A percentile compares a stretch with the other conserved stretches of the same genome.
phyloP scores from a whole-genome alignment of 2,888 invertebrate species.

The Cheiracanthium punctorium region DNA sequence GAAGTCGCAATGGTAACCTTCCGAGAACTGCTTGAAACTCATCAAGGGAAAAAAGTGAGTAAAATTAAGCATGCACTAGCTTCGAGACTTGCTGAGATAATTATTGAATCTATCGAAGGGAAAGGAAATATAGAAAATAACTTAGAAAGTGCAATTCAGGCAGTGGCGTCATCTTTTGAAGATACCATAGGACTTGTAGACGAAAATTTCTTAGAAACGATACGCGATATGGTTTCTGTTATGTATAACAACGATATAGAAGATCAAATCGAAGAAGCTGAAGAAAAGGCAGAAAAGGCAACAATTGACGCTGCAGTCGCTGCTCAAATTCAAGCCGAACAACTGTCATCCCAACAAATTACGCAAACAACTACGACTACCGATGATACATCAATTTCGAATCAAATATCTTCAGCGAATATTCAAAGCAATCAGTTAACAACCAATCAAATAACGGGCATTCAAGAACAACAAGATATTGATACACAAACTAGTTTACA shows the following conservation, averaged over 20 bases:
- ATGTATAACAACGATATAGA: slow-evolving; percentile 53
- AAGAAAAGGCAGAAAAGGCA: slow-evolving; percentile 2
- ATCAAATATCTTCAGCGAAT: too few species aligned
- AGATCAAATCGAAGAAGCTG: slow-evolving; percentile 26
- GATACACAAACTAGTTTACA: too few species aligned
- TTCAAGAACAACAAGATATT: too few species aligned
- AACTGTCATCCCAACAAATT: too few species aligned
- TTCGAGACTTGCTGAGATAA: slow-evolving; percentile 25
- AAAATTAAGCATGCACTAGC: slow-evolving; percentile 31
- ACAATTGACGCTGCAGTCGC: too few species aligned
- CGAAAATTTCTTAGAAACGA: slow-evolving; percentile 27
- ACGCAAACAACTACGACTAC: too few species aligned
- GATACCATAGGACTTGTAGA: slow-evolving; percentile 22
- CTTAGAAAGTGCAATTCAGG: slow-evolving; percentile 23
- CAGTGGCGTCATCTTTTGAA: slow-evolving; percentile 21
- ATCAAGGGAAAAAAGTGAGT: not conserved
- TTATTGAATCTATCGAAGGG: slow-evolving; percentile 23
- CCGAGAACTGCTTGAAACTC: not conserved
- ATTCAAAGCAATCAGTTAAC: too few species aligned
- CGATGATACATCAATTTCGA: too few species aligned
- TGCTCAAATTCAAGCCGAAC: too few species aligned
- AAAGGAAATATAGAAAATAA: slow-evolving; percentile 3
- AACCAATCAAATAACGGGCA: too few species aligned
- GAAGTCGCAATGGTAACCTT: slow-evolving; percentile 5
- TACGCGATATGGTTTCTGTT: slow-evolving; percentile 34